These are phyloP conservation scores for Palythoa grandiflora DNA, from an alignment of 92 coral and sea anemone genomes.

Conservation along the genomic window DNA sequence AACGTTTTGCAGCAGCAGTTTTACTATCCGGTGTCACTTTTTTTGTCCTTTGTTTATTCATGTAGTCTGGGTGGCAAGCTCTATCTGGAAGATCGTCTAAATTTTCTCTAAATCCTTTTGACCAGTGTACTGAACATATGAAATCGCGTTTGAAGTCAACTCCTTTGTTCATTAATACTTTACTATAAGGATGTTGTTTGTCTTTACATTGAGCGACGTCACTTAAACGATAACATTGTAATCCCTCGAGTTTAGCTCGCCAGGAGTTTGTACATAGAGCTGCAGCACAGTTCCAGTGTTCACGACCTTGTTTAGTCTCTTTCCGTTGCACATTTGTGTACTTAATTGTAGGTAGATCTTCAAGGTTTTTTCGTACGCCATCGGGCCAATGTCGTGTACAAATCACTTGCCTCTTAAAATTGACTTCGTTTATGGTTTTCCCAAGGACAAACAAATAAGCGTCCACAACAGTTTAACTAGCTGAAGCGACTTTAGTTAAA, in stretches of 20 bases:
- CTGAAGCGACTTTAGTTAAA: slow-evolving; percentile 53
- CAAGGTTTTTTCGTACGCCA: slow-evolving; percentile 37
- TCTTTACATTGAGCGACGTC: slow-evolving; percentile 13
- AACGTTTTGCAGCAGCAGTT: slow-evolving; percentile 57
- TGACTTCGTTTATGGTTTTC: slow-evolving; percentile 39
- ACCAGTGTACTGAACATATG: slow-evolving; percentile 61
- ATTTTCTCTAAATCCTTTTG: slow-evolving; percentile 52
- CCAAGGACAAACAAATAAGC: slow-evolving; percentile 66
- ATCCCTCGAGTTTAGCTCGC: slow-evolving; percentile 30
- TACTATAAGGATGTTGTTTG: slow-evolving; percentile 20
- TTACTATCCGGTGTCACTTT: slow-evolving; percentile 54
- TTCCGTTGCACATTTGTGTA: slow-evolving; percentile 48
- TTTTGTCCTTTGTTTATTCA: slow-evolving; percentile 50
- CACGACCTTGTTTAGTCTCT: slow-evolving; percentile 37
- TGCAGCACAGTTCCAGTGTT: slow-evolving; percentile 60
- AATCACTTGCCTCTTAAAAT: slow-evolving; percentile 57
- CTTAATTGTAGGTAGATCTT: slow-evolving; percentile 57
- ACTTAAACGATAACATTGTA: slow-evolving; percentile 27
- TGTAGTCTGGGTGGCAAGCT: slow-evolving; percentile 60
- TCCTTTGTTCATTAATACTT: slow-evolving; percentile 57
- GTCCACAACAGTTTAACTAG: slow-evolving; percentile 42
- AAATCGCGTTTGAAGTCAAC: slow-evolving; percentile 65
- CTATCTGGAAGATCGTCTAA: slow-evolving; percentile 64
- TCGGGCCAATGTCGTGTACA: slow-evolving; percentile 54
- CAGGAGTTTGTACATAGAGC: slow-evolving; percentile 31